These are phyloP conservation scores for Carassius gibelio DNA, from an alignment of 2,113 vertebrate genomes.

Conservation along the genomic window DNA sequence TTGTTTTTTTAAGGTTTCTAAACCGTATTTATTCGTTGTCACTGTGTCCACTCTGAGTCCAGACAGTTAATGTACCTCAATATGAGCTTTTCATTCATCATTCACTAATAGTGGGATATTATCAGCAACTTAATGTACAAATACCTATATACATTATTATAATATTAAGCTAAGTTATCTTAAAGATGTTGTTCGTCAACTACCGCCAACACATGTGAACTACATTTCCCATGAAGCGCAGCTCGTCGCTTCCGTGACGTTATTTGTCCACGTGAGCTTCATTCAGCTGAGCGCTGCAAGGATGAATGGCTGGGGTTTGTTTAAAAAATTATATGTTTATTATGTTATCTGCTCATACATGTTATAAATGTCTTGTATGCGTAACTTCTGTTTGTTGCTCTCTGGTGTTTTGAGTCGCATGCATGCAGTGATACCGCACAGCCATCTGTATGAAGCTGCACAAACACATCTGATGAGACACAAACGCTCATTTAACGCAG, in stretches of 20 bases:
- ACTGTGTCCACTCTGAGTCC: background rate
- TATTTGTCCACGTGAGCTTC: slow-evolving; percentile 60
- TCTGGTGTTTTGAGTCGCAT: background rate
- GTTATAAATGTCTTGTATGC: background rate
- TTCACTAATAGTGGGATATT: background rate
- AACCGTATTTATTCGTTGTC: background rate
- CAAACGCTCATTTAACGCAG: slow-evolving; percentile 36
- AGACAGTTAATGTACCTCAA: background rate
- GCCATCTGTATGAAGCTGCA: background rate
- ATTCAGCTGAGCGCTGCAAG: slow-evolving; percentile 62
- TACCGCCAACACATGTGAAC: background rate
- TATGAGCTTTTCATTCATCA: background rate
- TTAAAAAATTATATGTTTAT: slow-evolving; percentile 17
- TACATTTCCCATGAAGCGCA: slow-evolving; percentile 60
- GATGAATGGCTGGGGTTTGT: slow-evolving; percentile 63
- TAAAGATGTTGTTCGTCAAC: background rate
- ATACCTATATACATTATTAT: background rate
- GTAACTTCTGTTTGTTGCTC: background rate
- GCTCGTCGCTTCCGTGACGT: slow-evolving; percentile 56
- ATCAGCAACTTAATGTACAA: background rate
- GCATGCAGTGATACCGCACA: background rate
- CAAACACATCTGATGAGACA: slow-evolving; percentile 13
- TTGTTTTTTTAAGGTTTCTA: background rate
- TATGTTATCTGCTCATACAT: background rate
- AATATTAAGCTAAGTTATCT: background rate